Percentiles rank a stretch among this genome's conserved stretches.
These are phyloP conservation scores for Eretmochelys imbricata DNA, from an alignment of 2,113 vertebrate species.

Conservation along the genomic window DNA sequence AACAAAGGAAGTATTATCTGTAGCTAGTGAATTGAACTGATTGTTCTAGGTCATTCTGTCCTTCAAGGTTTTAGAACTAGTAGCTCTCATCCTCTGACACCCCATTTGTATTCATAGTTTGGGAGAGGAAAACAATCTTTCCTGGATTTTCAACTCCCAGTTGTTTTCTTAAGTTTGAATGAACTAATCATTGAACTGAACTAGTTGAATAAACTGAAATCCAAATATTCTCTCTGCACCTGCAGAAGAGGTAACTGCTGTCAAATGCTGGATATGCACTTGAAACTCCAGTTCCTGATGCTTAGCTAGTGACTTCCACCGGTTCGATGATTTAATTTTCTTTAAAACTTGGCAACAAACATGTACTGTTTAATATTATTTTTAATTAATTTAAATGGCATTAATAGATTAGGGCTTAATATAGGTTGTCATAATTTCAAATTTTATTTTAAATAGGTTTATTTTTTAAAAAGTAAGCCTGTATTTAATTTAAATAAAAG, in stretches of 20 bases:
- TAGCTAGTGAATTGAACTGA: not conserved
- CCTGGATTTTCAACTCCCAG: not conserved
- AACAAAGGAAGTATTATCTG: not conserved
- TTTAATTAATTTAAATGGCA: not conserved
- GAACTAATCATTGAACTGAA: not conserved
- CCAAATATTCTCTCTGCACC: not conserved
- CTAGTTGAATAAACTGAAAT: not conserved
- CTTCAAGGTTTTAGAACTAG: not conserved
- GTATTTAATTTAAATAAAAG: not conserved
- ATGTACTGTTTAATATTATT: not conserved
- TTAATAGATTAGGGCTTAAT: not conserved
- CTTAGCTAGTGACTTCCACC: not conserved
- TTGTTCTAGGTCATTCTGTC: not conserved
- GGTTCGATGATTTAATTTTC: not conserved
- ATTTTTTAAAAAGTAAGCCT: not conserved
- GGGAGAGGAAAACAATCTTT: not conserved
- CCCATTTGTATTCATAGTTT: not conserved
- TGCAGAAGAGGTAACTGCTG: not conserved
- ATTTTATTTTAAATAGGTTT: not conserved
- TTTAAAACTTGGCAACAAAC: not conserved
- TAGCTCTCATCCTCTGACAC: not conserved
- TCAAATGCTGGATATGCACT: not conserved
- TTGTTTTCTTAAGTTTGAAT: not conserved
- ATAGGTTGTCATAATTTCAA: not conserved
- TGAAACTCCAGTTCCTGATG: not conserved